Evolutionary conservation across 2,797 vertebrate species (phyloP), one percentile per base, ranked within the genome.

Genomic region (Pyrocephalus nanus): DNA sequence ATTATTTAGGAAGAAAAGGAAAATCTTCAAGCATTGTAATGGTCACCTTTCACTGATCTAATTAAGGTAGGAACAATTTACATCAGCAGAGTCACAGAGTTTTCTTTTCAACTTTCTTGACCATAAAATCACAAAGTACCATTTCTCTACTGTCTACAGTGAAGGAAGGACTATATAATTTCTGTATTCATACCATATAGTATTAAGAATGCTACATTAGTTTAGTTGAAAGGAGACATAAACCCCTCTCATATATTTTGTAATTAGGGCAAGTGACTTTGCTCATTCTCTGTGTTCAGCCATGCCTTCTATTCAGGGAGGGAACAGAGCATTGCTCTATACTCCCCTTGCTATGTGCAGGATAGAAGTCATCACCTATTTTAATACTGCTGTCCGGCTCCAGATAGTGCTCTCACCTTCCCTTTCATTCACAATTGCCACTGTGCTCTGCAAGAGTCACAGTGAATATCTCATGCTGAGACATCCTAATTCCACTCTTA

Each of bases 251-350:
- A 61, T 53, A 64, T 27, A 36, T 69, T 91, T 84, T 27, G 15
- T 61, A 93, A 90, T 90, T 90, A 77, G 3, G 16, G 74, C 64
- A 57, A 85, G 42, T 36, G 73, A 43, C 79, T 94, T 90, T n/a
- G 45, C 50, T 76, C 64, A 89, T 95, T 95, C 53, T 71, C 80
- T 34, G 71, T 89, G 83, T 47, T 92, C 90, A 97, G 83, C 80
- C 86, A 74, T 79, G 79, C 71, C 62, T 84, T 65, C 80, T 29
- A 4, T 15, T 55, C 43, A 30, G 55, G 75, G 54, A 0, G 12
- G 38, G 70, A 91, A 88, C 77, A 95, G 79, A 95, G 76, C 61
- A 90, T 64, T 61, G 48, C 74, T 92, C 55, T 88, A 7, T 47
- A 5, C 8, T 81, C 40, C 58, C 47, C 82, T 45, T 32, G 58